Base-by-base conservation (phyloP, 2,113 vertebrate genomes). In the Salvelinus fontinalis region DNA sequence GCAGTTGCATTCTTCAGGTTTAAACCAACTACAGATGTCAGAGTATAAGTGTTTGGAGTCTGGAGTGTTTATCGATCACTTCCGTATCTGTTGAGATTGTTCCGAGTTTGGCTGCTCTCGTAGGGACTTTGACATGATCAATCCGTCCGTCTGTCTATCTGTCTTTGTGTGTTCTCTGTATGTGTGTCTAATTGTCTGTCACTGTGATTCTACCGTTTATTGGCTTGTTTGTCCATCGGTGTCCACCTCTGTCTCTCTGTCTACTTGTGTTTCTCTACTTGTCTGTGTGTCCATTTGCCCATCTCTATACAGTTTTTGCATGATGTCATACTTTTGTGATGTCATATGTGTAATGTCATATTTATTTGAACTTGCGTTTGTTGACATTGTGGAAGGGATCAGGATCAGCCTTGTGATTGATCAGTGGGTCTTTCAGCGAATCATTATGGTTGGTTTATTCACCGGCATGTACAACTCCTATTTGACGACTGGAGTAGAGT, bases 401-500 rank as follows among this genome's bases (percentile, higher is more conserved):
- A 81, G 71, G 75, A 73, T 79, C 71, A 57, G 72, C 69, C 44
- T 59, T 72, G 78, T 83, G 71, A 60, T 57, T 59, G 74, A 76
- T 78, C 76, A 75, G 49, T 20, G 64, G 65, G 79, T 59, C 74
- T 79, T 81, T 75, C 72, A 73, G 75, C 75, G 14, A 34, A 74
- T 65, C 16, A 18, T 85, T 74, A 72, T 66, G 54, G 78, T 88
- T 75, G 77, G 67, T 79, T 77, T 75, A 69, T 75, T 71, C 34
- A 69, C 77, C 78, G 78, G 88, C 86, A 92, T 91, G 87, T 82
- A 69, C 51, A 83, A 82, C 78, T 74, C 13, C 70, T 71, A 2
- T 62, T 78, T 70, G 54, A 54, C 49, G 60, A 73, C 76, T 78
- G 69, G 66, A 83, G 54, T 77, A 74, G 75, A 75, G 67, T 77